Evolutionary conservation across 2,113 vertebrate species (phyloP).

Genomic region (Oenanthe oenanthe): DNA sequence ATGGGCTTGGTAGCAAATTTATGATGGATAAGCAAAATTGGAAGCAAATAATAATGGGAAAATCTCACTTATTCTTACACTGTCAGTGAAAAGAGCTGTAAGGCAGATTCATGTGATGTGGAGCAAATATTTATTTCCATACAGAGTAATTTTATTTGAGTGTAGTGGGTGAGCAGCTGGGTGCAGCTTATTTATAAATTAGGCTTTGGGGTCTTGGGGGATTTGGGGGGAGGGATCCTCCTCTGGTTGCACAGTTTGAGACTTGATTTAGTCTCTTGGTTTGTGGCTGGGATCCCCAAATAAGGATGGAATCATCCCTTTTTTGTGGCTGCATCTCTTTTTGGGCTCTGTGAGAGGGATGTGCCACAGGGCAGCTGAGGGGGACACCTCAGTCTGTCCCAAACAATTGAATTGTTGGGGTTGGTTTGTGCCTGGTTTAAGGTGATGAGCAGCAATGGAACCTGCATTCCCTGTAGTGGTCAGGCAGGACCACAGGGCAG

Average conservation of each 20-base stretch:
- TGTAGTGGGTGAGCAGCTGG: not conserved
- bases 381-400: not conserved
- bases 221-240: not conserved
- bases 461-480: not conserved
- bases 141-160: not conserved
- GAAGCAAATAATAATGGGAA: not conserved
- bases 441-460: not conserved
- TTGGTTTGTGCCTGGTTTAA: not conserved
- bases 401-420: not conserved
- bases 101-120: not conserved
- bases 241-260: not conserved
- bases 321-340: not conserved
- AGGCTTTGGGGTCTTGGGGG: not conserved
- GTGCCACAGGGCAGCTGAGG: not conserved
- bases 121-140: not conserved
- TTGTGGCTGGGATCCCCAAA: not conserved
- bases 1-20: not conserved
- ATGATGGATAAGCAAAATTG: slow-evolving; percentile 3
- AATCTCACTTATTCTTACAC: not conserved
- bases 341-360: not conserved
- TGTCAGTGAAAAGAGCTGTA: not conserved
- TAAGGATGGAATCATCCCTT: not conserved
- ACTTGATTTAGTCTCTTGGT: not conserved
- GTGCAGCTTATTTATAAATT: not conserved
- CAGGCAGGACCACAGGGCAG: not conserved